Evolutionary conservation across 2,113 vertebrate species (phyloP), one percentile per base, ranked within the genome.

Genomic region (Silurus glanis): DNA sequence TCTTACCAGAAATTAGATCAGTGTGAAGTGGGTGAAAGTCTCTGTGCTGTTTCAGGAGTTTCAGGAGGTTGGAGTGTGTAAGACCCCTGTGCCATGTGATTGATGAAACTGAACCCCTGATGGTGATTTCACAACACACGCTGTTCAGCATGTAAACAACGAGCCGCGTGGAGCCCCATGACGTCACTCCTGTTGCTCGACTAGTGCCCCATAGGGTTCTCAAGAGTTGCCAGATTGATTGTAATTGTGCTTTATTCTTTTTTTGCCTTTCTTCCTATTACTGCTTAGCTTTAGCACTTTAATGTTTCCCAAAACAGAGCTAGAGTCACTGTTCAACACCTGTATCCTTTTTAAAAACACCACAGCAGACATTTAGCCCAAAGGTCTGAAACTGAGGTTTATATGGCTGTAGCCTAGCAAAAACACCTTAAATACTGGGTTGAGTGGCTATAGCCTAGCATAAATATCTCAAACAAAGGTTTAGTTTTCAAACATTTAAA

Each of bases 81-180:
- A 37, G 23, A 23, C 0, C 28, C 49, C 51, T 13, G 28, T 5
- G 58, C 9, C 80, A 75, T 76, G 87, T 80, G 84, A 62, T 89
- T 23, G 14, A 58, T 79, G 85, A 89, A 93, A 93, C 56, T 17
- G 56, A 66, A 82, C 62, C 6, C 56, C 64, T 82, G 53, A 47
- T 56, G 19, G 55, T 53, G 55, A 83, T 79, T 85, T 72, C 47
- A 81, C 69, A 75, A 9, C 58, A 53, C 83, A 28, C 37, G 37
- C 83, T 45, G 1, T 85, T 74, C n/a, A 92, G 90, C 90, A 93
- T 89, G 93, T 95, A 94, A 95, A 95, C 95, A 95, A 92, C 91
- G 89, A 85, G 75, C 88, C 91, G 83, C 86, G 84, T 89, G 92
- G 90, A 87, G 92, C 83, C 4, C 91, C 51, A 6, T 92, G 90